Base-by-base conservation (phyloP, 2,797 vertebrate species). In the Thripadectes ignobilis region DNA sequence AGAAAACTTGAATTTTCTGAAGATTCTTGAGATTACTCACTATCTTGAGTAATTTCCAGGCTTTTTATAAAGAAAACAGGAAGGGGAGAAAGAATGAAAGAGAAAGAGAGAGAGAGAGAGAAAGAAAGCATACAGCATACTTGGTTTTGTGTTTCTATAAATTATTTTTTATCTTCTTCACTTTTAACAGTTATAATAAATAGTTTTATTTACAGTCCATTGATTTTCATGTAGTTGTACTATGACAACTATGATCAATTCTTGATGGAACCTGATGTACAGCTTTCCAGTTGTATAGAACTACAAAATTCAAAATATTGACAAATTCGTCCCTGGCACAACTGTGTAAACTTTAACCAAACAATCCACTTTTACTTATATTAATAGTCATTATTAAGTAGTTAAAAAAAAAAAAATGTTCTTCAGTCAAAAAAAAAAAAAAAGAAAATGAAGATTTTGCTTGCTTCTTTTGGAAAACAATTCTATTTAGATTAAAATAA, bases 331-430 rank as follows among this genome's bases (percentile, higher is more conserved):
- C 17, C 19, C 5, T 68, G 46, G 11, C 4, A 85, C 18, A 81
- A 57, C 8, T 52, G 4, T 54, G 41, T 38, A 52, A 71, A 71
- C 17, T 83, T 63, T 61, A 75, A 10, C 12, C 14, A 63, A 72
- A 16, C 17, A 59, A 5, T 17, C 8, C 2, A 34, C 19, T 54
- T 59, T 46, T 26, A 39, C 15, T 46, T 13, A 34, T 0, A 0
- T 18, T 21, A 89, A 85, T 21, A 55, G 15, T 27, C 0, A 38
- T 10, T 74, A 63, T 59, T 34, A 36, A 55, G 13, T 10, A n/a
- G 4, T 21, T 16, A 34, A 2, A 6, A 34, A 29, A 18, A 17
- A 13, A 29, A 19, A 3, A 61, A 10, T 13, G 4, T 4, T 3
- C 43, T 9, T 7, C 20, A 4, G n/a, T 23, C 55, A 19, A 23